These are phyloP conservation scores for Drosophila gunungcola DNA, from an alignment of 1,140 invertebrate species.

Conservation along the genomic window DNA sequence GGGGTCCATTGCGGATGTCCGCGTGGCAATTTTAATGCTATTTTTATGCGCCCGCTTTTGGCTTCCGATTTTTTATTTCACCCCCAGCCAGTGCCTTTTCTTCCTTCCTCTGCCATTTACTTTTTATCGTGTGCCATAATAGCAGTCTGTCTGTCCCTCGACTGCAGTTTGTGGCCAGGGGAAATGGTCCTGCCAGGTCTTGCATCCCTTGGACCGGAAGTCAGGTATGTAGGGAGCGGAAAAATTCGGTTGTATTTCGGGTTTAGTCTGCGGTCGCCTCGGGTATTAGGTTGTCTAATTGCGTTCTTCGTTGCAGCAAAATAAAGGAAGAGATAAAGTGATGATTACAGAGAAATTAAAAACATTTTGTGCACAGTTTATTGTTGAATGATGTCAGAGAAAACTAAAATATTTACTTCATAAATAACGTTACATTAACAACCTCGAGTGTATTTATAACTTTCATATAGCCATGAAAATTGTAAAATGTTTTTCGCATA, in stretches of 20 bases:
- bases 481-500: too few relatives aligned
- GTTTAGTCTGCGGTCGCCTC: background rate
- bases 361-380: too few relatives aligned
- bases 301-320: background rate
- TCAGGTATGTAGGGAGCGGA: constrained; percentile 24
- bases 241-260: constrained; percentile 26
- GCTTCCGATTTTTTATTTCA: constrained; percentile 68
- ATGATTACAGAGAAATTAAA: too few relatives aligned
- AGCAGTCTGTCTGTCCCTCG: constrained; percentile 42
- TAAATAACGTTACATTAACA: too few relatives aligned
- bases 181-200: constrained; percentile 5
- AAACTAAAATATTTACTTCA: too few relatives aligned
- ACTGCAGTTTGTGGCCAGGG: constrained; percentile 35
- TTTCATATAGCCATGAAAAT: too few relatives aligned
- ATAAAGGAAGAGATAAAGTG: background rate
- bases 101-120: constrained; percentile 25
- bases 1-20: constrained; percentile 73
- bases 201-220: constrained; percentile 31
- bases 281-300: constrained; percentile 21
- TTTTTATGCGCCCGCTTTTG: constrained; percentile 77
- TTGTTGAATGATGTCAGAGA: too few relatives aligned
- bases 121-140: constrained; percentile 54
- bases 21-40: constrained; percentile 78
- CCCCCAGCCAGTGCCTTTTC: constrained; percentile 14
- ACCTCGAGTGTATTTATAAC: too few relatives aligned